Conservation (phyloP, 2,888 invertebrate species). For the Coenonympha glycerion region DNA sequence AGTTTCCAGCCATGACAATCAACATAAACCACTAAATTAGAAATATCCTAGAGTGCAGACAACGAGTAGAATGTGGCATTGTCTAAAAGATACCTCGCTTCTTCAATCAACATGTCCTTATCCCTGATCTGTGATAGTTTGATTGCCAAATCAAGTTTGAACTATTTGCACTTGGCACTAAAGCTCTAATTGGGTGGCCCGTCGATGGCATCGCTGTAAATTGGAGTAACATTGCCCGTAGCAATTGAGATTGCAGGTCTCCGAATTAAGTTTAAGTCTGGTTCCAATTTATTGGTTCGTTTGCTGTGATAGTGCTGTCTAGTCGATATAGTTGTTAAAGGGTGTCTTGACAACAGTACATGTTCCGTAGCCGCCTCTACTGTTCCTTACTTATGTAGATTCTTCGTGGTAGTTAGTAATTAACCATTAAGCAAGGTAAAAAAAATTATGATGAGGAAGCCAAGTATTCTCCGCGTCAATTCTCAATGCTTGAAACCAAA, state of each 20-base stretch:
- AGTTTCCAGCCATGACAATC: no score
- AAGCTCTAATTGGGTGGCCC: slow-evolving; percentile 23
- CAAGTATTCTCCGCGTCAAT: no score
- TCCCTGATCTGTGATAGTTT: background rate
- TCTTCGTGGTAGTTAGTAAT: no score
- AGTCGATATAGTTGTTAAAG: slow-evolving; percentile 11
- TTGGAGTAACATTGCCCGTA: slow-evolving; percentile 41
- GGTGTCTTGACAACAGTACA: background rate
- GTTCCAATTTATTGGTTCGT: slow-evolving; percentile 52
- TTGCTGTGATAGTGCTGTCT: slow-evolving; percentile 29
- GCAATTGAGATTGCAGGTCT: slow-evolving; percentile 67
- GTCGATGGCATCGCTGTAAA: slow-evolving; percentile 26
- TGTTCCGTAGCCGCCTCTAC: background rate
- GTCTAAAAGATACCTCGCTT: background rate
- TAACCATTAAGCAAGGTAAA: background rate
- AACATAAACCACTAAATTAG: no score
- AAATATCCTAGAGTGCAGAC: no score
- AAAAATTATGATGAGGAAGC: no score
- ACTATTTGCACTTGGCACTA: slow-evolving; percentile 28
- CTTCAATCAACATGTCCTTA: background rate
- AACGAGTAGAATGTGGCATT: no score
- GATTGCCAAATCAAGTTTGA: slow-evolving; percentile 24
- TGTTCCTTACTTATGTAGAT: background rate
- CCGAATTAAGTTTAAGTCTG: slow-evolving; percentile 54
- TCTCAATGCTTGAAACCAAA: no score